phyloP scores from a whole-genome alignment of 2,888 invertebrate genomes.

The Alloplasta piceator region DNA sequence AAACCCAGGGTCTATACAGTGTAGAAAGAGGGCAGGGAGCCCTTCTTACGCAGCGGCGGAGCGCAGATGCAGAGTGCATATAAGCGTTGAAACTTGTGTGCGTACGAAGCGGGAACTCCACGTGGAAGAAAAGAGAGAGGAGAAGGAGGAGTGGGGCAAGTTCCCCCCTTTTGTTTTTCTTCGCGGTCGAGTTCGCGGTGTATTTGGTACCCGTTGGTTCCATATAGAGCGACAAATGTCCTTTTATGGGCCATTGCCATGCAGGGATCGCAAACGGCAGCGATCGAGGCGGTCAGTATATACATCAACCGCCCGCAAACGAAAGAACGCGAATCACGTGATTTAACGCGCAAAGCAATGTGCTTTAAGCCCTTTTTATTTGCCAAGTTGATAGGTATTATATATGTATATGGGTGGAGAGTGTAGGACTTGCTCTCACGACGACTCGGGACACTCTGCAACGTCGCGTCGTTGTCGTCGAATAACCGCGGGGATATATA shows the following conservation, averaged over 20 bases:
- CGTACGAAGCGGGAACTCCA: neutral
- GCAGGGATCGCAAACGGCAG: constrained; percentile 74
- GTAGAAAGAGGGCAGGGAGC: neutral
- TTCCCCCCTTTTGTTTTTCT: constrained; percentile 77
- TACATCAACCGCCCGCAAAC: neutral
- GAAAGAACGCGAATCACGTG: neutral
- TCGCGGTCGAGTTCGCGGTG: constrained; percentile 73
- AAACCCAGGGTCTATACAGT: neutral
- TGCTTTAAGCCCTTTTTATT: neutral
- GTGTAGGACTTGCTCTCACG: constrained; percentile 12
- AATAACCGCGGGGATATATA: constrained; percentile 48
- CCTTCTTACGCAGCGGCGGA: neutral
- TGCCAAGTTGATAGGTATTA: neutral
- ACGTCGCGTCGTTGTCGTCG: constrained; percentile 27
- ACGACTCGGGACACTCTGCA: constrained; percentile 14
- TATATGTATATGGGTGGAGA: constrained; percentile 5
- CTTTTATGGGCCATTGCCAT: constrained; percentile 80
- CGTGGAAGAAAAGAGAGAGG: neutral
- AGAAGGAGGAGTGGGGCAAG: neutral
- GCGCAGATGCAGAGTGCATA: neutral
- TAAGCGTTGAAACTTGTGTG: neutral
- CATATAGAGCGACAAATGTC: constrained; percentile 82
- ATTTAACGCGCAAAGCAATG: neutral
- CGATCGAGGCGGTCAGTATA: constrained; percentile 22
- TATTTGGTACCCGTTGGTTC: constrained; percentile 80